A percentile compares a stretch with the other conserved stretches of the same genome.
These are phyloP conservation scores for Limenitis camilla DNA, from an alignment of 2,888 invertebrate genomes.

Conservation along the genomic window DNA sequence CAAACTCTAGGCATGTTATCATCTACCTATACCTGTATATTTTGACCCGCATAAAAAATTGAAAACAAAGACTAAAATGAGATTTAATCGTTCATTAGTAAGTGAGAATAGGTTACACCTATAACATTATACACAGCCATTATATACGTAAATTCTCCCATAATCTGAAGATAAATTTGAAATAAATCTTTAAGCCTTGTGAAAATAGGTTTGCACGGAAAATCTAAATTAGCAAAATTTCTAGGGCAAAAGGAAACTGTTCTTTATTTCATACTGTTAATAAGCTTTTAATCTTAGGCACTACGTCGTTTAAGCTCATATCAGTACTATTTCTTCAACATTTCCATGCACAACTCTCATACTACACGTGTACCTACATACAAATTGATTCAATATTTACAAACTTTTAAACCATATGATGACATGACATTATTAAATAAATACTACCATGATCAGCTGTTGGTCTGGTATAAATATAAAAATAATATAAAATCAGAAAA, in stretches of 20 bases:
- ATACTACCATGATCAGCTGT: slow-evolving; percentile 9
- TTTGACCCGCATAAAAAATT: slow-evolving; percentile 1
- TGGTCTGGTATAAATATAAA: background rate
- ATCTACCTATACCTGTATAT: slow-evolving; percentile 10
- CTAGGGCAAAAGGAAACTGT: slow-evolving; percentile 23
- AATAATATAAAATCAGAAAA: background rate
- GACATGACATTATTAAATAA: slow-evolving; percentile 23
- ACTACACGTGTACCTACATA: slow-evolving; percentile 65
- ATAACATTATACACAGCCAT: slow-evolving; percentile 21
- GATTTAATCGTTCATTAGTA: slow-evolving; percentile 12
- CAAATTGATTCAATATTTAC: slow-evolving; percentile 60
- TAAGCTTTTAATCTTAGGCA: slow-evolving; percentile 77
- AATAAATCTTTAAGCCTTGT: background rate
- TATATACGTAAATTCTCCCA: slow-evolving; percentile 22
- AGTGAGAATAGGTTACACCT: slow-evolving; percentile 17
- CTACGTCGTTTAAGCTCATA: slow-evolving; percentile 79
- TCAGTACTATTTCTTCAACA: slow-evolving; percentile 74
- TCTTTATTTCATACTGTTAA: slow-evolving; percentile 43
- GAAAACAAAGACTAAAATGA: background rate
- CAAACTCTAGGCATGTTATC: slow-evolving; percentile 1
- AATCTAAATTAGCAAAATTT: background rate
- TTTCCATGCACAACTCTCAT: slow-evolving; percentile 65
- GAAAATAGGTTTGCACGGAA: background rate
- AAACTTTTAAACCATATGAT: slow-evolving; percentile 32
- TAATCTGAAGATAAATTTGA: slow-evolving; percentile 4